These are phyloP conservation scores for Eutrigla gurnardus DNA, from an alignment of 2,797 vertebrate genomes.

Conservation along the genomic window DNA sequence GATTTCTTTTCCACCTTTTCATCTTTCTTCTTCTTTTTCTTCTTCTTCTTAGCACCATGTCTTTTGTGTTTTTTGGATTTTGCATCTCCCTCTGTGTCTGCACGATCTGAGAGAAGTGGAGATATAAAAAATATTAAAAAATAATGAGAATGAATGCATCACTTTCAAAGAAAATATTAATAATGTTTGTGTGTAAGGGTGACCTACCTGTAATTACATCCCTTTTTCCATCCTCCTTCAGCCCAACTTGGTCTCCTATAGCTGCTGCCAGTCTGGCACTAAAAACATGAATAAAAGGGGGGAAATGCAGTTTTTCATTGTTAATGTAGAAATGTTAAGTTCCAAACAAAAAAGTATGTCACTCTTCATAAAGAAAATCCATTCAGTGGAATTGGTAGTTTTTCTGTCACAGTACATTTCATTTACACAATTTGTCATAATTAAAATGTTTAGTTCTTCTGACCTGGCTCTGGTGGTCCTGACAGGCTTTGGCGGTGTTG, in stretches of 20 bases:
- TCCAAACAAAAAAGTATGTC: neutral
- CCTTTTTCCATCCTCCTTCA: conserved; percentile 76
- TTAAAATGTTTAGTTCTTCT: conserved; percentile 19
- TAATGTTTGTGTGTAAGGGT: neutral
- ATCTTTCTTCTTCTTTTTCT: conserved; percentile 95
- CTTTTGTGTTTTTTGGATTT: conserved; percentile 96
- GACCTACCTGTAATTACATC: conserved; percentile 76
- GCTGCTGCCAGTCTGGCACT: conserved; percentile 81
- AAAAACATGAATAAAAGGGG: conserved; percentile 15
- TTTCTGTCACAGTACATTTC: conserved; percentile 1
- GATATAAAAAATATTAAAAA: neutral
- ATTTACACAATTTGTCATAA: neutral
- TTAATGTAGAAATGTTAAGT: neutral
- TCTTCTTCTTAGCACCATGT: conserved; percentile 94
- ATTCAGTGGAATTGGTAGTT: neutral
- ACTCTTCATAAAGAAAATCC: neutral
- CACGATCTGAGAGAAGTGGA: conserved; percentile 75
- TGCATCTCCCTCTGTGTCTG: conserved; percentile 82
- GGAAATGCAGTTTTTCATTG: neutral
- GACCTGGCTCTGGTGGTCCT: conserved; percentile 83
- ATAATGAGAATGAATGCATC: neutral
- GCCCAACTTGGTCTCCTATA: conserved; percentile 64
- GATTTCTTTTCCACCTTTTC: conserved; percentile 90
- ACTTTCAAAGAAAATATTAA: neutral
- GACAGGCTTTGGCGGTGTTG: conserved; percentile 59